Evolutionary conservation across 1,140 invertebrate genomes (phyloP), one percentile per base, ranked within the genome.

Genomic region (Sycobia sp.): DNA sequence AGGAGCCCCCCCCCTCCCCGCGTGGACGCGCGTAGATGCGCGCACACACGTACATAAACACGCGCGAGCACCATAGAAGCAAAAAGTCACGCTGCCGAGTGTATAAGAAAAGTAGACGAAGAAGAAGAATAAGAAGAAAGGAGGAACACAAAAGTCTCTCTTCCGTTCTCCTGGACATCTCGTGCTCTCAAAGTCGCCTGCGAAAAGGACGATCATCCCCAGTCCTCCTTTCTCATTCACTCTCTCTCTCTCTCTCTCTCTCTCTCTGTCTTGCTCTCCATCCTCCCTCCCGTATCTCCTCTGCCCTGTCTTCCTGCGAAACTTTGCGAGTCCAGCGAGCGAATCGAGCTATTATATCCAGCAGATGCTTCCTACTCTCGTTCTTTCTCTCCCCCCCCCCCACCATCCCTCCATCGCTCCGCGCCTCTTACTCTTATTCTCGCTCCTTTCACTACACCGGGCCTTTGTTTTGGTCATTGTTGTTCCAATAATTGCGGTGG

Each of bases 381-480:
- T 16, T 41, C 23, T 67, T n/a, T 27, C n/a, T 27, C 49, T 36
- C 16, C 36, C 58, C 34, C 39, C 67, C 36, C 39, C 3, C 62
- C 34, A 14, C 20, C 23, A 9, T 38, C 50, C 14, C 11, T 23
- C 62, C 65, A 56, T 73, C 71, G 65, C 72, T 76, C 73, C 72
- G 69, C 69, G 70, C 22, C 62, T 67, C 67, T 53, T 54, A 41
- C 41, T 41, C 14, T 25, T 1, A 13, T 14, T 32, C 13, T 51
- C 32, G 11, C 36, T 54, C 11, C 18, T 38, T 25, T 54, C 70
- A 68, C 71, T 70, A 69, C 67, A 69, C 65, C 67, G 64, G 59
- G 71, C 23, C 38, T 72, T 72, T 72, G 75, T 76, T 76, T 78
- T 76, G 73, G 73, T 75, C 75, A 76, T 72, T 73, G 75, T 76